Conservation (phyloP, 2,797 vertebrate genomes). For the Synanceia verrucosa region DNA sequence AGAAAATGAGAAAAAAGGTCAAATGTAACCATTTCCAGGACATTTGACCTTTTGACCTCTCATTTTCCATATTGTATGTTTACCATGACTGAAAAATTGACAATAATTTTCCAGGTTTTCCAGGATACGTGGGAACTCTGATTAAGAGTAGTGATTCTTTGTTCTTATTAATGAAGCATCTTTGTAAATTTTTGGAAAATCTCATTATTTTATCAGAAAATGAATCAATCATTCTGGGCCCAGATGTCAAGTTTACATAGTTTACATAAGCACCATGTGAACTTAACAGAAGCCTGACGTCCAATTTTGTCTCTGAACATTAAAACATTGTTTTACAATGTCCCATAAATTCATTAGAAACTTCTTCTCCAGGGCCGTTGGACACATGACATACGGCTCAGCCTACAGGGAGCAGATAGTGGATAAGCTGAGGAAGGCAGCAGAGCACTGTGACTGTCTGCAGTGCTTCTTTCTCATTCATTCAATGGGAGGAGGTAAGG, state of each 20-base stretch:
- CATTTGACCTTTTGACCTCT: too few species aligned
- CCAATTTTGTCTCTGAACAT: neutral
- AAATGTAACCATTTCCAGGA: too few species aligned
- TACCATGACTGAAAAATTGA: too few species aligned
- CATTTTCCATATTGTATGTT: too few species aligned
- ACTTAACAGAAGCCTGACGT: neutral
- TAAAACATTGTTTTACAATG: neutral
- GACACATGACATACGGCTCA: slow-evolving; percentile 89
- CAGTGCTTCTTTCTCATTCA: slow-evolving; percentile 98
- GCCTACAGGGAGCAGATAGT: slow-evolving; percentile 89
- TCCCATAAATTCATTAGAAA: neutral
- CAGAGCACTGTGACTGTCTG: slow-evolving; percentile 94
- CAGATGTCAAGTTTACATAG: neutral
- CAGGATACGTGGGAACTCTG: too few species aligned
- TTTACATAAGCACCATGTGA: neutral
- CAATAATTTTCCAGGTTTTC: too few species aligned
- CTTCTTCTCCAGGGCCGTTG: slow-evolving; percentile 87
- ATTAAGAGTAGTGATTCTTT: neutral
- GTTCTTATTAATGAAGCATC: neutral
- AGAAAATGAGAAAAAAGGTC: too few species aligned
- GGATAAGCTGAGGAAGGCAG: slow-evolving; percentile 89
- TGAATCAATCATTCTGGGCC: neutral
- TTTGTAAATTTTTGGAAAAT: neutral
- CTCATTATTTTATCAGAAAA: neutral
- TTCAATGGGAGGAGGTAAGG: slow-evolving; percentile 97